phyloP scores from a whole-genome alignment of 2,888 invertebrate genomes.

The Helobdella robusta region DNA sequence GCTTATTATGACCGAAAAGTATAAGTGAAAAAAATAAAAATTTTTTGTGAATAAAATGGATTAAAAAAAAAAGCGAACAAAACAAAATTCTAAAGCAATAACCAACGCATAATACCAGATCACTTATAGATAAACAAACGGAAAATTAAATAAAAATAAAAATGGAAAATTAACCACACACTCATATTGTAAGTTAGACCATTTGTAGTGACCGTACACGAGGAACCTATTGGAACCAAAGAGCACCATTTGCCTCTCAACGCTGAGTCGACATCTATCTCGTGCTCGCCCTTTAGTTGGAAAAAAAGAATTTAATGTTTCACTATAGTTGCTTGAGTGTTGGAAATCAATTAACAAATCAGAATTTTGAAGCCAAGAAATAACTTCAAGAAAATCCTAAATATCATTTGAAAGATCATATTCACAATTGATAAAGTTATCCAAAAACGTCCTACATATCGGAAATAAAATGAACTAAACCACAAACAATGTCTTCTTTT shows the following conservation, averaged over 20 bases:
- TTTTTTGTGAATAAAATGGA: neutral
- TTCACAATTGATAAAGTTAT: neutral
- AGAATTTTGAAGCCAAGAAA: neutral
- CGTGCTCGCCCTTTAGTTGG: slow-evolving; percentile 15
- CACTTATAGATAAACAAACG: too few species aligned
- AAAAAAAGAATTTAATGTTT: neutral
- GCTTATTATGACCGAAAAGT: neutral
- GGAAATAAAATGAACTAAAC: too few species aligned
- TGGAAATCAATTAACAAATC: neutral
- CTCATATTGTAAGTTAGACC: slow-evolving; percentile 19
- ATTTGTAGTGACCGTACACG: neutral
- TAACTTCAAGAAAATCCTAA: neutral
- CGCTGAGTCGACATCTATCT: neutral
- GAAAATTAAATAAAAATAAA: neutral
- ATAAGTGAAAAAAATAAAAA: neutral
- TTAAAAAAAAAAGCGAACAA: neutral
- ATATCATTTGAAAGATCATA: neutral
- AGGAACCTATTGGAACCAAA: slow-evolving; percentile 8
- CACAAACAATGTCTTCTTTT: too few species aligned
- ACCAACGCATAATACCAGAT: too few species aligned
- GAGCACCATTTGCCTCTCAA: slow-evolving; percentile 21
- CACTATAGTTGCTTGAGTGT: too few species aligned
- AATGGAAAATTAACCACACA: slow-evolving; percentile 3
- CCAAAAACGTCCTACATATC: too few species aligned
- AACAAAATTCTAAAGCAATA: too few species aligned